Evolutionary conservation across 2,113 vertebrate species (phyloP), one percentile per base, ranked within the genome.

Genomic region (Urocolius indicus): DNA sequence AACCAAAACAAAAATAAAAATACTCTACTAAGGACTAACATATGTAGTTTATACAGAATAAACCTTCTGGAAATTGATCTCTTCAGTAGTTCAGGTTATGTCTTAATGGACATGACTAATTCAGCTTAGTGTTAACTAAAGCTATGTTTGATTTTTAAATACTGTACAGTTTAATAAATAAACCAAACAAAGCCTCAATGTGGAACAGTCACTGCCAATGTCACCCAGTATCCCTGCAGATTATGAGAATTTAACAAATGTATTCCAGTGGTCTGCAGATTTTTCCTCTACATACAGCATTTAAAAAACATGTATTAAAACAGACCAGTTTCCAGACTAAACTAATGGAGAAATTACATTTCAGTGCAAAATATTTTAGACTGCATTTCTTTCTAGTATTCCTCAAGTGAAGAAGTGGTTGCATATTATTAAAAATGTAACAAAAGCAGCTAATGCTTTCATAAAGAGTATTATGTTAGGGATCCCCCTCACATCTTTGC

Each of bases 81-180:
- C 98, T 98, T 99, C 99, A 99, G 99, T 99, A 99, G 99, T 99
- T 99, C 98, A 98, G 98, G 97, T 98, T 98, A 98, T 98, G 97
- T 98, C 98, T 98, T 98, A 98, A 98, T 98, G 98, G 98, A 98
- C 98, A 98, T 97, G 98, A 98, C 98, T 98, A 98, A 98, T 97
- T 98, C 98, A 98, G 95, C 98, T 99, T 99, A 99, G 99, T 99
- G 99, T 99, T 97, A 98, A 98, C 97, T 98, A 98, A 98, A 98
- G 97, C 98, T 98, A 98, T 98, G 98, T 98, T 98, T 98, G 98
- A 98, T 98, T 98, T 99, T 99, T 99, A 99, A 99, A 99, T 99
- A 99, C 99, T 99, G 99, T 99, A 99, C 99, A 99, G 98, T 98
- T 98, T 98, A 99, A 99, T 99, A 99, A 99, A 99, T 99, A 99